Base-by-base conservation (phyloP, 2,888 invertebrate species). In the Sphaerophoria rueppellii region DNA sequence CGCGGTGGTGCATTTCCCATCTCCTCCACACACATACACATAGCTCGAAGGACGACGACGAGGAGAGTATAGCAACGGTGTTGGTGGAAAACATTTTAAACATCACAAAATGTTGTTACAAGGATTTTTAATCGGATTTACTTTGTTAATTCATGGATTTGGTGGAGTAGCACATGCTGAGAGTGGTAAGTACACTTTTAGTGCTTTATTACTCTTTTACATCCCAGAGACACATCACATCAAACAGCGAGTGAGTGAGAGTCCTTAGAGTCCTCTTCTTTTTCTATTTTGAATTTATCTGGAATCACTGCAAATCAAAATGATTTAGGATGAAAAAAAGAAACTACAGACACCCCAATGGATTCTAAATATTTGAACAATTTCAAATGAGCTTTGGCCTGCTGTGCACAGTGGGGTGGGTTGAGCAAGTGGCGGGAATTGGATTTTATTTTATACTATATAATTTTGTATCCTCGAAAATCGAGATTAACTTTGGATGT, bases 51-150 rank as follows among this genome's bases (percentile, higher is more conserved):
- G 12, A 43, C 11, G 12, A 12, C 11, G 12, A 54, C 73, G 86
- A 65, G 52, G 86, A 72, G 60, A 72, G 60, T 72, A 81, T 74
- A 79, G 63, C 69, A 35, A 40, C 50, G 79, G 69, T 61, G 79
- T 65, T 88, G 87, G 88, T 88, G 76, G 69, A 63, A 77, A 73
- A 73, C 82, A 73, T 78, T 78, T 82, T 70, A 79, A 85, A 73
- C 85, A 77, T 81, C 85, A 70, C 85, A 85, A 81, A 85, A 85
- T 85, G 85, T 81, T 85, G 85, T 74, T 82, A 79, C 87, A 88
- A 83, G 87, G 87, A 83, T 82, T 88, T 86, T 89, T 90, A 88
- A 90, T 90, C 89, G 90, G 89, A 89, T 90, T 89, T 88, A 88
- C 88, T 78, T 87, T 89, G 87, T 87, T 90, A 87, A 89, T 90